phyloP scores from a whole-genome alignment of 2,113 vertebrate species.

The Machaerirhynchus nigripectus region DNA sequence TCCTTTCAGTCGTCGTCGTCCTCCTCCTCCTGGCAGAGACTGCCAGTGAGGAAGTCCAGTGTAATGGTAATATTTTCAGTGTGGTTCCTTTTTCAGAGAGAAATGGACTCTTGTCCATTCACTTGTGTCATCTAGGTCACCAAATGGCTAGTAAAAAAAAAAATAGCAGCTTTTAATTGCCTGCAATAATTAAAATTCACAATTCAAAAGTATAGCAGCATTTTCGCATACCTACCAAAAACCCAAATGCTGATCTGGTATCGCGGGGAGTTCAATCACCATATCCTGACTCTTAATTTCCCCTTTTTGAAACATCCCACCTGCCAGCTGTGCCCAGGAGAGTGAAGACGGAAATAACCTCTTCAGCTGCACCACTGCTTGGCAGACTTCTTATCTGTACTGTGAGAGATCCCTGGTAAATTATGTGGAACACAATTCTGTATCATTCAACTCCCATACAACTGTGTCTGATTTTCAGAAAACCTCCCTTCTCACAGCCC shows the following conservation, averaged over 20 bases:
- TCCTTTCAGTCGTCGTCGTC: not conserved
- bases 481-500: not conserved
- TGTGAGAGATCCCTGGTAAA: not conserved
- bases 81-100: not conserved
- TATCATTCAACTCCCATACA: constrained; percentile 13
- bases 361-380: constrained; percentile 7
- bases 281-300: constrained; percentile 14
- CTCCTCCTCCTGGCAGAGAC: not conserved
- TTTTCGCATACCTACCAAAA: not conserved
- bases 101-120: not conserved
- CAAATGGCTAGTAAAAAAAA: not conserved
- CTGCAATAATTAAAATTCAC: not conserved
- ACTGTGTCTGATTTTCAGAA: constrained; percentile 16
- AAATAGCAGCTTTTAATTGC: not conserved
- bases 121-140: constrained; percentile 19
- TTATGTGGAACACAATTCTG: constrained; percentile 12
- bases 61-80: not conserved
- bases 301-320: not conserved
- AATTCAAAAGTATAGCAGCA: not conserved
- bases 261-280: not conserved
- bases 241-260: not conserved
- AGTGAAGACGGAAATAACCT: constrained; percentile 37
- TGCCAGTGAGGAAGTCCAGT: not conserved
- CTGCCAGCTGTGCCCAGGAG: constrained; percentile 23
- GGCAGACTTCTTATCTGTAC: constrained; percentile 1